phyloP scores from a whole-genome alignment of 2,888 invertebrate genomes.

The Epicampocera succincta region DNA sequence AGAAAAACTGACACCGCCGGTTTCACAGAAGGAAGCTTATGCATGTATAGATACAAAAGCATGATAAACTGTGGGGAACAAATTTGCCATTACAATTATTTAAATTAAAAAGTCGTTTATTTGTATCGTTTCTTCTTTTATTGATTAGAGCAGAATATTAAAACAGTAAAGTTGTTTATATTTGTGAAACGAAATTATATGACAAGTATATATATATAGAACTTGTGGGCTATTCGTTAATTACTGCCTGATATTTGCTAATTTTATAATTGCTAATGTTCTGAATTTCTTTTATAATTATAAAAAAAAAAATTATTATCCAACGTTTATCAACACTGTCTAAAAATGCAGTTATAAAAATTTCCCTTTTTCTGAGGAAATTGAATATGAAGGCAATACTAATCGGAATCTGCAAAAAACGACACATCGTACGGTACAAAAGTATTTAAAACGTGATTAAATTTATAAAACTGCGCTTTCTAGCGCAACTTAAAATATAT shows the following conservation, averaged over 20 bases:
- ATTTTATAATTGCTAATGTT: too few relatives aligned
- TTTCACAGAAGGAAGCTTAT: slow-evolving; percentile 31
- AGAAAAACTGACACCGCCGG: slow-evolving; percentile 41
- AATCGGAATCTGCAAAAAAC: slow-evolving; percentile 56
- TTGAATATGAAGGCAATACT: slow-evolving; percentile 54
- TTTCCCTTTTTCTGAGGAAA: slow-evolving; percentile 65
- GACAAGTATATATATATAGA: too few relatives aligned
- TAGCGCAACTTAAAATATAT: neutral
- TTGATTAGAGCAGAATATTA: too few relatives aligned
- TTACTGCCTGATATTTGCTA: too few relatives aligned
- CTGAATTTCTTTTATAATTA: too few relatives aligned
- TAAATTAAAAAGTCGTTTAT: too few relatives aligned
- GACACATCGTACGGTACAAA: slow-evolving; percentile 45
- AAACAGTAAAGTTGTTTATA: too few relatives aligned
- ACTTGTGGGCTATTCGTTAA: too few relatives aligned
- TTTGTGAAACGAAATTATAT: too few relatives aligned
- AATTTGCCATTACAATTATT: neutral
- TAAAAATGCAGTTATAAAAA: slow-evolving; percentile 62
- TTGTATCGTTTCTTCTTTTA: too few relatives aligned
- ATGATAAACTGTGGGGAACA: neutral
- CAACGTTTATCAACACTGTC: slow-evolving; percentile 48
- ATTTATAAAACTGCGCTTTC: slow-evolving; percentile 40
- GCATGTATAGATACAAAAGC: neutral
- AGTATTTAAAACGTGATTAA: slow-evolving; percentile 42
- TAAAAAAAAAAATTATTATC: slow-evolving; percentile 8